These are phyloP conservation scores for Coenonympha arcania DNA, from an alignment of 2,888 invertebrate genomes.

Conservation along the genomic window DNA sequence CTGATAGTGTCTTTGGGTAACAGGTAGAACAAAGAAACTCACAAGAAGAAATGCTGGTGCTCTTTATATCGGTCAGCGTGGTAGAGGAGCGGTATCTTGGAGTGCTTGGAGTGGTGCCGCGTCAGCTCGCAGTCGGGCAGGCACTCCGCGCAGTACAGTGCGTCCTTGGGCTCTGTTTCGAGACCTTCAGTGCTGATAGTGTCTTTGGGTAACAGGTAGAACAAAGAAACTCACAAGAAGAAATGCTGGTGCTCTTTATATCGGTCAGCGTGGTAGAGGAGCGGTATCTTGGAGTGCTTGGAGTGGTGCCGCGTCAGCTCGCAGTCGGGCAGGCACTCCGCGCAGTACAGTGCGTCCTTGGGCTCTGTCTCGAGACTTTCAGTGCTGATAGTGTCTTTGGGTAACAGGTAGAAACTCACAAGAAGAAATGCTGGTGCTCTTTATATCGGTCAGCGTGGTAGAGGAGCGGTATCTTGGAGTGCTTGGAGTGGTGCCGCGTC, in stretches of 20 bases:
- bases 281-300: constrained; percentile 35
- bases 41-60: constrained; percentile 18
- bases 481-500: constrained; percentile 46
- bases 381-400: constrained; percentile 33
- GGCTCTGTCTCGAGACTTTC: constrained; percentile 64
- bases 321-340: constrained; percentile 75
- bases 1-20: constrained; percentile 39
- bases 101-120: constrained; percentile 44
- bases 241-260: constrained; percentile 17
- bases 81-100: constrained; percentile 29
- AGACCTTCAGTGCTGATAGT: constrained; percentile 43
- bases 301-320: constrained; percentile 52
- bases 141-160: constrained; percentile 73
- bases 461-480: constrained; percentile 33
- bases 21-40: constrained; percentile 38
- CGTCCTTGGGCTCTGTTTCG: constrained; percentile 68
- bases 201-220: constrained; percentile 43
- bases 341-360: constrained; percentile 72
- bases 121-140: constrained; percentile 72
- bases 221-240: constrained; percentile 31
- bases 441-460: constrained; percentile 16
- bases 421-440: constrained; percentile 8
- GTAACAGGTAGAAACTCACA: constrained; percentile 42
- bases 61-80: constrained; percentile 16
- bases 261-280: constrained; percentile 3